phyloP scores from a whole-genome alignment of 1,140 invertebrate species.

The Pomacea maculata region DNA sequence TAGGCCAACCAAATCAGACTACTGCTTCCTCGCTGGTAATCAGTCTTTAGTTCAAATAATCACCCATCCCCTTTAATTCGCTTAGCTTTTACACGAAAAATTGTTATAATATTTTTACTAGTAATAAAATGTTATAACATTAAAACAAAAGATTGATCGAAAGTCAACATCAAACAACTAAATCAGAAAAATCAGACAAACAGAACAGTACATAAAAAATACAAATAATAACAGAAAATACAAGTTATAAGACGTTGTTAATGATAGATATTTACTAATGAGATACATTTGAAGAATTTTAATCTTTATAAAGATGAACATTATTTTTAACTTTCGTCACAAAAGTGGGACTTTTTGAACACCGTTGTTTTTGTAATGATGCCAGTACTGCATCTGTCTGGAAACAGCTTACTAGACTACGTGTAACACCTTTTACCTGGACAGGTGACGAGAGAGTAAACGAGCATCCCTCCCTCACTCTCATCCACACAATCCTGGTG shows the following conservation, averaged over 20 bases:
- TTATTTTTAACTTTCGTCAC: no score
- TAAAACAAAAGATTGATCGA: background rate
- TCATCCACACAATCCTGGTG: constrained; percentile 96
- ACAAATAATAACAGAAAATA: background rate
- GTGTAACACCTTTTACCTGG: background rate
- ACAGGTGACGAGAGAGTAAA: constrained; percentile 87
- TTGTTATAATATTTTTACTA: background rate
- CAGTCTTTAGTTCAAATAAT: no score
- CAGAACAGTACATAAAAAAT: background rate
- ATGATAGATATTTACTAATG: background rate
- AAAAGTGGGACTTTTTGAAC: no score
- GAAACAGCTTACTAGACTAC: no score
- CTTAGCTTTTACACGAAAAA: background rate
- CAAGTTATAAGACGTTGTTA: background rate
- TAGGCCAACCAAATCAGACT: background rate
- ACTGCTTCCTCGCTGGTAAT: constrained; percentile 19
- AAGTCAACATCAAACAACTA: background rate
- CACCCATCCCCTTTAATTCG: no score
- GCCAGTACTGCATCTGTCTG: no score
- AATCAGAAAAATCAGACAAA: background rate
- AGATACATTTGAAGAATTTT: no score
- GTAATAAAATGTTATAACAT: background rate
- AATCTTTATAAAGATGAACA: no score
- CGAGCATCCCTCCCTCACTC: constrained; percentile 85
- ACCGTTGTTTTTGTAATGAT: no score